These are phyloP conservation scores for Microplitis deprimator DNA, from an alignment of 2,888 invertebrate species.

Conservation along the genomic window DNA sequence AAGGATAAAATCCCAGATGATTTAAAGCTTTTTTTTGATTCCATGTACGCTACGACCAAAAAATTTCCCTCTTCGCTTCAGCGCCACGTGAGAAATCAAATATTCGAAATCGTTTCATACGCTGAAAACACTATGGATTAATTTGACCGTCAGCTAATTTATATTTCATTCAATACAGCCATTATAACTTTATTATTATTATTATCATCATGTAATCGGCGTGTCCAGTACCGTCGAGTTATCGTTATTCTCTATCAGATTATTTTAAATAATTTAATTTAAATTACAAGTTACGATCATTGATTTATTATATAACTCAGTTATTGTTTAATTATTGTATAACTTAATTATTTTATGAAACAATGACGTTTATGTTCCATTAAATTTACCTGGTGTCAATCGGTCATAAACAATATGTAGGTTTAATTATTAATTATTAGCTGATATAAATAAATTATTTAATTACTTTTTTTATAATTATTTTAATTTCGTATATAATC, in stretches of 20 bases:
- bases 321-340: neutral
- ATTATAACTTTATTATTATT: too few relatives aligned
- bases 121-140: neutral
- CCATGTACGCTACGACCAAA: neutral
- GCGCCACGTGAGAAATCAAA: neutral
- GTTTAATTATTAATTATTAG: neutral
- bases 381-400: neutral
- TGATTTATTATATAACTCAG: neutral
- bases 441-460: too few relatives aligned
- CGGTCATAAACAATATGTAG: neutral
- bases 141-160: neutral
- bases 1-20: neutral
- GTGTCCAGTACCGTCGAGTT: too few relatives aligned
- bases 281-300: neutral
- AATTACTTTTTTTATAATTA: too few relatives aligned
- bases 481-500: too few relatives aligned
- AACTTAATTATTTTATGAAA: neutral
- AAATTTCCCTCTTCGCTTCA: neutral
- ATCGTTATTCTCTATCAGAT: too few relatives aligned
- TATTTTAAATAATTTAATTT: too few relatives aligned
- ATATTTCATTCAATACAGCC: neutral
- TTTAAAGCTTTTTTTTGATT: neutral
- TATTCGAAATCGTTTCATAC: neutral
- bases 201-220: too few relatives aligned
- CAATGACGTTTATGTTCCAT: neutral